These are phyloP conservation scores for Perca schrenkii DNA, from an alignment of 2,113 vertebrate genomes.

Conservation along the genomic window DNA sequence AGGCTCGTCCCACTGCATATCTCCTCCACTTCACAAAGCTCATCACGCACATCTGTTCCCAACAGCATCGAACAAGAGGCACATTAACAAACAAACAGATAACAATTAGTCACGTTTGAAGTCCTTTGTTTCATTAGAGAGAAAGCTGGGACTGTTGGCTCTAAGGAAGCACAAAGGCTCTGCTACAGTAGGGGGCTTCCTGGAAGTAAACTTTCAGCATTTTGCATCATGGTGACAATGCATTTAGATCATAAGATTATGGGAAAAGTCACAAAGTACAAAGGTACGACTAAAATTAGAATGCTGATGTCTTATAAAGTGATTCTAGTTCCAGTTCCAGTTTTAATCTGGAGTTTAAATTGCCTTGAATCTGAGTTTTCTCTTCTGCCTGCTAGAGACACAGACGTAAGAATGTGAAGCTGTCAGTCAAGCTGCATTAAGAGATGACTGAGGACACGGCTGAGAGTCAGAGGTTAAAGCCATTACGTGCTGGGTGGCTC, in stretches of 20 bases:
- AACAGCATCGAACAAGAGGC: conserved; percentile 70
- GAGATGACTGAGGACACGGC: conserved; percentile 60
- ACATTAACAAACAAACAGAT: conserved; percentile 77
- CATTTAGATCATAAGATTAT: conserved; percentile 24
- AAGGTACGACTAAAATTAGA: background rate
- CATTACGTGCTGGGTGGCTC: conserved; percentile 82
- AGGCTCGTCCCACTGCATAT: conserved; percentile 69
- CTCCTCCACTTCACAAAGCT: conserved; percentile 79
- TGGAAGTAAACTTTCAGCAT: conserved; percentile 59
- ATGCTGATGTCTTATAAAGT: background rate
- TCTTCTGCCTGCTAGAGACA: conserved; percentile 28
- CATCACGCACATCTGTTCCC: conserved; percentile 81
- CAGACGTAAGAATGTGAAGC: conserved; percentile 61
- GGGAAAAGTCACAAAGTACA: conserved; percentile 4
- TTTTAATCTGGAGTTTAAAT: conserved; percentile 15
- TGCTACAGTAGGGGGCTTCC: conserved; percentile 42
- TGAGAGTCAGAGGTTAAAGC: conserved; percentile 82
- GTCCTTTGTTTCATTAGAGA: conserved; percentile 69
- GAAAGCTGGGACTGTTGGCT: conserved; percentile 47
- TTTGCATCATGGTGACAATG: conserved; percentile 56
- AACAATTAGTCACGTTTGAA: conserved; percentile 81
- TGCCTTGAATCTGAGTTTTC: background rate
- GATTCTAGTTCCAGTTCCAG: background rate
- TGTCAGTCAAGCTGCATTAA: conserved; percentile 78
- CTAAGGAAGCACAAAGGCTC: conserved; percentile 54